These are phyloP conservation scores for Pampusana beccarii DNA, from an alignment of 2,113 vertebrate species.

Conservation along the genomic window DNA sequence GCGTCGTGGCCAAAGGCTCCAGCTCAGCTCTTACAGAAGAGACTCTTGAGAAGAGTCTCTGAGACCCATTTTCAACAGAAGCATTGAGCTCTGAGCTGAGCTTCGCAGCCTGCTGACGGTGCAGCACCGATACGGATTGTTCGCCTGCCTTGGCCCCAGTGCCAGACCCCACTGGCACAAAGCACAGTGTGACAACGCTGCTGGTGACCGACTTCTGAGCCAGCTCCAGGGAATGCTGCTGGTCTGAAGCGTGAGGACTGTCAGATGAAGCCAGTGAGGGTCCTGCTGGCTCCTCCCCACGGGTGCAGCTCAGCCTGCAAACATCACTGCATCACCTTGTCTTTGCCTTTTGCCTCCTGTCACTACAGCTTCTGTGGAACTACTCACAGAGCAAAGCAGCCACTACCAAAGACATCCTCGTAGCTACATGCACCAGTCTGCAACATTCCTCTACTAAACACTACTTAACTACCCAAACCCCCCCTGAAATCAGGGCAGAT, in stretches of 20 bases:
- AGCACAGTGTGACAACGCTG: accelerated
- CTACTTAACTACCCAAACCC: background rate
- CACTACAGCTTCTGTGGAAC: constrained; percentile 23
- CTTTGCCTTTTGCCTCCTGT: background rate
- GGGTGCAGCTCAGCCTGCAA: background rate
- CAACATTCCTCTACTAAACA: background rate
- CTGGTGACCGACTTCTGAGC: background rate
- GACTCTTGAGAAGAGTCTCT: background rate
- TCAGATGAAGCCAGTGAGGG: accelerated
- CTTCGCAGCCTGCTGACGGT: accelerated
- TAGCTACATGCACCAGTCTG: background rate
- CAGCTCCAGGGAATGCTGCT: background rate
- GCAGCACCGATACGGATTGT: background rate
- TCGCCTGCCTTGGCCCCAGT: background rate
- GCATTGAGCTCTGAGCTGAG: background rate
- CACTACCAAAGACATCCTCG: constrained; percentile 21
- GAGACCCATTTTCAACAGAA: background rate
- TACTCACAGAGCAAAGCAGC: constrained; percentile 28
- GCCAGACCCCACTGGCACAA: background rate
- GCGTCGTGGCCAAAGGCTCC: background rate
- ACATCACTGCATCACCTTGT: background rate
- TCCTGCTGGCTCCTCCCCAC: background rate
- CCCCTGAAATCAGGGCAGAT: background rate
- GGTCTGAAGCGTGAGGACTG: background rate
- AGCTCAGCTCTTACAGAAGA: background rate